Conservation (phyloP, 2,113 vertebrate genomes). For the Bombycilla garrulus region DNA sequence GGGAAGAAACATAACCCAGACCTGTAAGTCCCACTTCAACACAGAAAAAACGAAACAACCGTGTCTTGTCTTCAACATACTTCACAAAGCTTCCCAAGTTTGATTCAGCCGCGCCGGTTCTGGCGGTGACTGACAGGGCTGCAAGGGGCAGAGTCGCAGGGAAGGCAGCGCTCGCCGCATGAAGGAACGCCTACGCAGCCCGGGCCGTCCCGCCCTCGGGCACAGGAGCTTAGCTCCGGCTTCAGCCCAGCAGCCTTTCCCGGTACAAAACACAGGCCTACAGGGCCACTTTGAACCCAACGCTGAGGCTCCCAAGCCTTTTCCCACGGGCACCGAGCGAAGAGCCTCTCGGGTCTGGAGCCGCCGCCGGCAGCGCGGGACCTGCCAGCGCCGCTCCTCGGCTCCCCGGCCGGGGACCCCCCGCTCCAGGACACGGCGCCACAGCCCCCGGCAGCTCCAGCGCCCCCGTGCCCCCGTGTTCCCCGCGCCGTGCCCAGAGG, state of each 20-base stretch:
- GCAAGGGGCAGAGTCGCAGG: background rate
- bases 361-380: background rate
- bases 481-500: background rate
- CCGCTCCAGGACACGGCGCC: background rate
- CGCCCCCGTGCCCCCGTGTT: background rate
- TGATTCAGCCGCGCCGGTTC: background rate
- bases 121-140: accelerated
- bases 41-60: background rate
- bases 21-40: background rate
- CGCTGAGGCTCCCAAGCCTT: accelerated
- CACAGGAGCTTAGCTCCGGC: background rate
- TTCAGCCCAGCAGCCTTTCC: accelerated
- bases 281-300: accelerated
- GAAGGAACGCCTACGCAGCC: accelerated
- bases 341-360: accelerated
- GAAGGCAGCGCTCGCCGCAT: accelerated
- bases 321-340: background rate
- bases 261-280: accelerated
- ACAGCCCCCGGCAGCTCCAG: accelerated
- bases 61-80: background rate
- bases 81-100: background rate
- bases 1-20: background rate
- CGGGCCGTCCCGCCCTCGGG: background rate
- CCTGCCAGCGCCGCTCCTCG: background rate
- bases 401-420: background rate